These are phyloP conservation scores for Sphaeramia orbicularis DNA, from an alignment of 2,797 vertebrate species.

Conservation along the genomic window DNA sequence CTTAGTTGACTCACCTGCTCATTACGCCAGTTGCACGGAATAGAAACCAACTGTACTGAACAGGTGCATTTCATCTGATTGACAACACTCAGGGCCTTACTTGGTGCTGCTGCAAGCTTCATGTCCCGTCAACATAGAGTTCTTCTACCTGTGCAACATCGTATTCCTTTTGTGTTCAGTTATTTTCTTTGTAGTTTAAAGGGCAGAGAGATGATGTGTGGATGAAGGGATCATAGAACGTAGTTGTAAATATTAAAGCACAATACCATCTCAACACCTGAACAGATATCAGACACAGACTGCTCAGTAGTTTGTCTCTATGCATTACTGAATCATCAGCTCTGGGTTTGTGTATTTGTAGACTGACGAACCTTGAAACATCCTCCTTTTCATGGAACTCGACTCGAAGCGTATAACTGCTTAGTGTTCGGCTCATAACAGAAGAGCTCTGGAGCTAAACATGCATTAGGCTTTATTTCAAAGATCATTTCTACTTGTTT, in stretches of 20 bases:
- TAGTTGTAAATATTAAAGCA: neutral
- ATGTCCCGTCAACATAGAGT: constrained; percentile 41
- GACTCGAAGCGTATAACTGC: no score
- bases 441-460: no score
- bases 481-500: no score
- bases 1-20: constrained; percentile 28
- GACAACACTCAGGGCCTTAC: constrained; percentile 73
- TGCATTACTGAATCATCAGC: constrained; percentile 10
- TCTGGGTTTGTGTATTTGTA: constrained; percentile 24
- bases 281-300: constrained; percentile 6
- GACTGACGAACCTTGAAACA: no score
- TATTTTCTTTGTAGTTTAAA: constrained; percentile 39
- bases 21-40: constrained; percentile 43
- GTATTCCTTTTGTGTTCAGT: constrained; percentile 54
- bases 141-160: constrained; percentile 48
- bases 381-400: no score
- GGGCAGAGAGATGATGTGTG: constrained; percentile 22
- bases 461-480: no score
- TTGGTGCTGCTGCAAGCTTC: constrained; percentile 69
- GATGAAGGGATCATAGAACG: constrained; percentile 23
- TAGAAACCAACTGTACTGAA: constrained; percentile 43
- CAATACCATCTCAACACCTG: neutral
- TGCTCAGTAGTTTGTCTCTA: neutral
- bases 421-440: no score
- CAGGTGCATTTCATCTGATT: constrained; percentile 44